These are phyloP conservation scores for Hydrolagus colliei DNA, from an alignment of 2,797 vertebrate species.

Conservation along the genomic window DNA sequence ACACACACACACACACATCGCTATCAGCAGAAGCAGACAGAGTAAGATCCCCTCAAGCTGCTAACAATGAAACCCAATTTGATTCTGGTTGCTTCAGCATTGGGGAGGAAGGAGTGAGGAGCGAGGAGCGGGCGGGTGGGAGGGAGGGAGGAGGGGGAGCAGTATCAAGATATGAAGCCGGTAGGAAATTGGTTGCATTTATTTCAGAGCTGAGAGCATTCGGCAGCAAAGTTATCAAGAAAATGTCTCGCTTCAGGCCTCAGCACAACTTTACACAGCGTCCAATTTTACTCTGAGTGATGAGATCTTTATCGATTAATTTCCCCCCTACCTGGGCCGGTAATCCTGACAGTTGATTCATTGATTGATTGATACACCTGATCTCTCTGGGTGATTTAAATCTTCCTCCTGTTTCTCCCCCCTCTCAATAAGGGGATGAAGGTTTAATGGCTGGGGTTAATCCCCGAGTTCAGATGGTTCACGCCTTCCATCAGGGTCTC, in stretches of 20 bases:
- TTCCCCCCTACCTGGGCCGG: not conserved
- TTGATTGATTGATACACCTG: no score
- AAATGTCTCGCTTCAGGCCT: not conserved
- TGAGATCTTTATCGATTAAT: conserved; percentile 23
- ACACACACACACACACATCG: not conserved
- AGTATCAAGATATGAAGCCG: not conserved
- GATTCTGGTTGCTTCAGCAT: not conserved
- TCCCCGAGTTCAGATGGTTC: no score
- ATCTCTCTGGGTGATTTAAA: no score
- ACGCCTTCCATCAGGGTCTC: no score
- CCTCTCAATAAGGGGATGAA: no score
- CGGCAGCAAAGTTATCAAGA: no score
- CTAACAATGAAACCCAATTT: conserved; percentile 8
- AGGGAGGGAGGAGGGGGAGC: no score
- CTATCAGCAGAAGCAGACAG: conserved; percentile 15
- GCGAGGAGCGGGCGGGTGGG: no score
- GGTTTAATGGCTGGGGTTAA: no score
- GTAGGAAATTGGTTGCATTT: not conserved
- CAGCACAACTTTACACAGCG: not conserved
- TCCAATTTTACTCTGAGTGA: not conserved
- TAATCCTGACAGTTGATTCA: no score
- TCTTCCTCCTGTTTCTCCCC: no score
- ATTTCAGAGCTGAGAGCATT: not conserved
- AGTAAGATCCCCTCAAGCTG: conserved; percentile 3
- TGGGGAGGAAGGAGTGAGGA: no score